phyloP scores from a whole-genome alignment of 2,797 vertebrate species.

The Cyclopterus lumpus region DNA sequence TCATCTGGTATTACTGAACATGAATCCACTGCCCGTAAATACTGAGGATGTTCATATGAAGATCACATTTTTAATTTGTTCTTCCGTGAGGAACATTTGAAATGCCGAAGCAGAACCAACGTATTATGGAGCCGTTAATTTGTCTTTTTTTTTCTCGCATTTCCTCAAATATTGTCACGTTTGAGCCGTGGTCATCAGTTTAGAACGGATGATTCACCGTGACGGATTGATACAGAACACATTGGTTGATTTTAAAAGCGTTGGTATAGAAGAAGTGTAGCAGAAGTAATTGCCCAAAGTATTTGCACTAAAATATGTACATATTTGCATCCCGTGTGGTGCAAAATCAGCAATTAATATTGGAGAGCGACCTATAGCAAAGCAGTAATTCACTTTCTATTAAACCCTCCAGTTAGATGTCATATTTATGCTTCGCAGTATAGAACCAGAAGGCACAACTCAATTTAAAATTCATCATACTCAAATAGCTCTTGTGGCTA shows the following conservation, averaged over 20 bases:
- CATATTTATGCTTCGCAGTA: conserved; percentile 7
- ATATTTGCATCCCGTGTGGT: not conserved
- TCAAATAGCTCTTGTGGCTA: not conserved
- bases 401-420: not conserved
- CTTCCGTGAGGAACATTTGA: not conserved
- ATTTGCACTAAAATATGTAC: conserved; percentile 4
- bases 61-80: not conserved
- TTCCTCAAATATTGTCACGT: not conserved
- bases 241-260: not conserved
- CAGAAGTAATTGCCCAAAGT: not conserved
- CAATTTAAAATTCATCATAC: not conserved
- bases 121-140: not conserved
- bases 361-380: not conserved
- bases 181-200: not conserved
- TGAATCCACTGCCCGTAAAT: conserved; percentile 1
- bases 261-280: not conserved
- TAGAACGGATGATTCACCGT: not conserved
- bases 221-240: not conserved
- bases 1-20: not conserved
- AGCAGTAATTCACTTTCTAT: not conserved
- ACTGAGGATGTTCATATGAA: not conserved
- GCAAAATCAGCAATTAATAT: conserved; percentile 1
- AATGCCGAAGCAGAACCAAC: not conserved
- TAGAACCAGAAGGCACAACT: conserved; percentile 3
- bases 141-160: not conserved